Base-by-base conservation (phyloP, 2,888 invertebrate genomes). In the Microctonus aethiopoides region DNA sequence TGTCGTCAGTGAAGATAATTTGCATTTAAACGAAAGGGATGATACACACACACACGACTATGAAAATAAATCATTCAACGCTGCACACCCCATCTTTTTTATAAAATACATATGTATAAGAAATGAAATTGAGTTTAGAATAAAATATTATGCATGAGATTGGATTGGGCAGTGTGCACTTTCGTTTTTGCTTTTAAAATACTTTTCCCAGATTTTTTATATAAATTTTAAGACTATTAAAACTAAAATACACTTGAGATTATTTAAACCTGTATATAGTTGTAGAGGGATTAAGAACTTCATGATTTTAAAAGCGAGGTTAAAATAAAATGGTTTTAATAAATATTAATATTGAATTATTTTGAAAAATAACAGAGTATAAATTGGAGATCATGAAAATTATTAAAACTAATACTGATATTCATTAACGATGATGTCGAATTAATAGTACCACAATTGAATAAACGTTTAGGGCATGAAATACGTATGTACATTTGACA, bases 11-110 rank as follows among this genome's bases (percentile, higher is more conserved):
- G 78, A 79, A 77, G 78, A 75, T 77, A 78, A 82, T 82, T 82
- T 82, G 78, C 82, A 82, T 82, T 78, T 80, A 82, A 81, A 82
- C 80, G 77, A 81, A 77, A 76, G 26, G 32, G 26, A 34, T 32
- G 57, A 16, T 59, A 20, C 20, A 34, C 10, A 10, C 32, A 32
- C 6, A 16, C 16, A n/a, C 20, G 39, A 46, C 46, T 6, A 46
- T 20, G n/a, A n/a, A n/a, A n/a, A 46, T 16, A 7, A 57, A 32
- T 7, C 7, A 5, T 29, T 7, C 16, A 4, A 0, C 9, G 7
- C 1, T 7, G 7, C 46, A 16, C 6, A 46, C 0, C 46, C 20
- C n/a, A 46, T 39, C 39, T 39, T 46, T 7, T 16, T 0, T 16
- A 16, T 20, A 16, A n/a, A 6, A 46, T 16, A 46, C 16, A 46